phyloP scores from a whole-genome alignment of 2,888 invertebrate genomes.

The Laspeyria flexula region DNA sequence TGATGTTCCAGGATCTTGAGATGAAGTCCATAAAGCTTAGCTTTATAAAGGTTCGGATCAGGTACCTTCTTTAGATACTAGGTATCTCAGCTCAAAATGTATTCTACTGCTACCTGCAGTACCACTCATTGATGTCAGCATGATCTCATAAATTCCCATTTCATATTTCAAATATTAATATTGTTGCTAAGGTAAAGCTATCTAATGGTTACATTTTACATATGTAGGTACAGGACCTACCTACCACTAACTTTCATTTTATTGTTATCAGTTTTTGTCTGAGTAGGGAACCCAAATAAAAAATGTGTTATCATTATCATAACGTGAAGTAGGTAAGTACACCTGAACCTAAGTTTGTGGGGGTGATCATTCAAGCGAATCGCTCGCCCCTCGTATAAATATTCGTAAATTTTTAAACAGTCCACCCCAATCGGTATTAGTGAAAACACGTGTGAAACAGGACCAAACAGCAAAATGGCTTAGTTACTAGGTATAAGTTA shows the following conservation, averaged over 20 bases:
- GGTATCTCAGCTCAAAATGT: too few relatives aligned
- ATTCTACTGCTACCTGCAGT: too few relatives aligned
- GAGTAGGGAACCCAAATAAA: conserved; percentile 39
- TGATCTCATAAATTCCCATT: too few relatives aligned
- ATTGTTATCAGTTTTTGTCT: not conserved
- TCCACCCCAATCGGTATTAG: conserved; percentile 44
- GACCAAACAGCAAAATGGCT: conserved; percentile 42
- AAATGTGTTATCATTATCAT: conserved; percentile 50
- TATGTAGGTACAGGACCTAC: too few relatives aligned
- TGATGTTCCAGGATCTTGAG: too few relatives aligned
- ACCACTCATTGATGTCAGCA: too few relatives aligned
- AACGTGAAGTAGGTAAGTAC: conserved; percentile 32
- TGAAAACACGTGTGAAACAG: conserved; percentile 45
- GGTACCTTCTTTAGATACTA: too few relatives aligned
- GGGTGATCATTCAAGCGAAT: conserved; percentile 67
- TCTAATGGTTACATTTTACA: too few relatives aligned
- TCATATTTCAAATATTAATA: too few relatives aligned
- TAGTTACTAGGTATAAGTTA: conserved; percentile 16
- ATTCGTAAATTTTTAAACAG: conserved; percentile 63
- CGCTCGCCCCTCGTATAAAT: conserved; percentile 58
- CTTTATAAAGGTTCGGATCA: too few relatives aligned
- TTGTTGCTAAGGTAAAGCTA: too few relatives aligned
- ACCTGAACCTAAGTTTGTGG: conserved; percentile 30
- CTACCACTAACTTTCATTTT: not conserved
- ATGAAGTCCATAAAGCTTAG: too few relatives aligned